Evolutionary conservation across 2,888 invertebrate genomes (phyloP).

Genomic region (Acanthosepion esculentum): DNA sequence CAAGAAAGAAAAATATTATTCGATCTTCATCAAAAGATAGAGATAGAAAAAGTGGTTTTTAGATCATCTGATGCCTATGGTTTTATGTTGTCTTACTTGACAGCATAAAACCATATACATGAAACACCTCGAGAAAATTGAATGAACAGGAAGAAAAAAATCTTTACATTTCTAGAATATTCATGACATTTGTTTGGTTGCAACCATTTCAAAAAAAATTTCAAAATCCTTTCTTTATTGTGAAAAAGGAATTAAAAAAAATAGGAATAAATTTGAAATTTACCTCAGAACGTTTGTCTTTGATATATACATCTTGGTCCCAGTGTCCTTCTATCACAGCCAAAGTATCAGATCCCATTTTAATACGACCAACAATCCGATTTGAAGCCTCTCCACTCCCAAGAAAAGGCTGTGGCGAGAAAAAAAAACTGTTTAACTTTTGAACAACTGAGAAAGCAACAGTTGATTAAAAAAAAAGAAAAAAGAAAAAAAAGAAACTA

Average conservation of each 20-base stretch:
- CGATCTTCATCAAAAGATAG: too few relatives aligned
- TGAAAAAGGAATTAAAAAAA: not conserved
- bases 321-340: conserved; percentile 91
- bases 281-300: conserved; percentile 86
- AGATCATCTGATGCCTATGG: too few relatives aligned
- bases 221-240: not conserved
- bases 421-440: conserved; percentile 37
- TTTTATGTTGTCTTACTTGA: too few relatives aligned
- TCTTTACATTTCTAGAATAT: too few relatives aligned
- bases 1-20: too few relatives aligned
- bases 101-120: too few relatives aligned
- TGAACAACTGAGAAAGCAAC: not conserved
- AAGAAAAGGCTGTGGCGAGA: conserved; percentile 84
- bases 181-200: too few relatives aligned
- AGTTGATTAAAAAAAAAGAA: not conserved
- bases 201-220: too few relatives aligned
- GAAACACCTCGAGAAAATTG: too few relatives aligned
- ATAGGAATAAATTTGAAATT: conserved; percentile 61
- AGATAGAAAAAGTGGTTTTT: too few relatives aligned
- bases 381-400: conserved; percentile 91
- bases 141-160: too few relatives aligned
- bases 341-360: conserved; percentile 89
- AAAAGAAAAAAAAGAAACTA: too few relatives aligned
- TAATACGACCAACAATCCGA: conserved; percentile 87
- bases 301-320: conserved; percentile 90